Percentiles rank a stretch among this genome's conserved stretches.
Evolutionary conservation across 2,113 vertebrate species (phyloP).

Genomic region (Meriones unguiculatus): DNA sequence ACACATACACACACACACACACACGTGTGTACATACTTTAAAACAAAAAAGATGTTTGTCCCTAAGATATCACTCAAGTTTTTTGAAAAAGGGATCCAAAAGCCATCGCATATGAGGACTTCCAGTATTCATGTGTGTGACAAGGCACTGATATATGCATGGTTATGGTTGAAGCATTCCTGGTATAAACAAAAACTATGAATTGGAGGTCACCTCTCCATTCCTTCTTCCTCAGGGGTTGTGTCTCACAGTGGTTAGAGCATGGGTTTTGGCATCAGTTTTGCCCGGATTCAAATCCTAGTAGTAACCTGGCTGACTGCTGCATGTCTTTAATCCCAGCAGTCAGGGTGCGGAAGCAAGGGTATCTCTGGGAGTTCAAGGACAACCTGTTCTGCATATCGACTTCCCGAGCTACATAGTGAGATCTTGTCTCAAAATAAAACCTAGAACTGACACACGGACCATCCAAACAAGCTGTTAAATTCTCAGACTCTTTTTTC

Average conservation of each 20-base stretch:
- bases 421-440: conserved; percentile 10
- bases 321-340: background rate
- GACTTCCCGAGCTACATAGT: background rate
- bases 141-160: background rate
- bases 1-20: background rate
- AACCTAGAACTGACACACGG: background rate
- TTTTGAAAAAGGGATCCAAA: background rate
- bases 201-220: background rate
- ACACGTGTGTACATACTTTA: background rate
- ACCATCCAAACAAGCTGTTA: background rate
- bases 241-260: background rate
- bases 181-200: background rate
- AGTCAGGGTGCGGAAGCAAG: background rate
- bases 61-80: background rate
- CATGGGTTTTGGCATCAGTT: background rate
- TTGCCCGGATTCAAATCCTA: conserved; percentile 11
- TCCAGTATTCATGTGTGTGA: background rate
- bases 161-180: background rate
- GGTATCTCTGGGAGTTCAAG: background rate
- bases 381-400: background rate
- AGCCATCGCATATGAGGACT: background rate
- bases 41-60: background rate
- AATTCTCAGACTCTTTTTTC: background rate
- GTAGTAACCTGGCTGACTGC: background rate
- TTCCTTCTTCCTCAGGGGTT: background rate